Evolutionary conservation across 1,140 invertebrate species (phyloP), one percentile per base, ranked within the genome.

Genomic region (Hycleus phaleratus): DNA sequence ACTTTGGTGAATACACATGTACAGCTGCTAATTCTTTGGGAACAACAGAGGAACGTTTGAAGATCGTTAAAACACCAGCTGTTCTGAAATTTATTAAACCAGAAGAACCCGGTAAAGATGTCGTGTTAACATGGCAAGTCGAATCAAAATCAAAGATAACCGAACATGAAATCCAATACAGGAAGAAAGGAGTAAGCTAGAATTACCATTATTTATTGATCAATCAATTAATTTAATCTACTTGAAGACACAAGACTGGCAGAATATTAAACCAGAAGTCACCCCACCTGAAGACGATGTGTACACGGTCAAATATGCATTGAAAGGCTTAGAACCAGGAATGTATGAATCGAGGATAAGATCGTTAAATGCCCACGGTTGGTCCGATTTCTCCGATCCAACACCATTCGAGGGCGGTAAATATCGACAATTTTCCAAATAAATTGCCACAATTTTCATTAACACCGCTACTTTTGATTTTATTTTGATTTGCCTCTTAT

Each of bases 1-100:
- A 68, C 49, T 67, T 68, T 56, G 67, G 67, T 6, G 44, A 44
- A 18, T 70, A 70, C 42, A 59, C 46, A 26, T 70, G 68, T 52
- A 46, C 62, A 0, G 68, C 67, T 0, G 50, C 26, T 3, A 70
- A 70, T 47, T 12, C 38, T 6, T 25, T 56, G n/a, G 64, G 64
- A 11, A 60, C 51, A 8, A 26, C 25, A 3, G 58, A 60, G 26
- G 58, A 60, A 40, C 47, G 46, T n/a, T 49, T 68, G 1, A 62
- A 18, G 4, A 51, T 68, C 9, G 63, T 67, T 3, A 63, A 61
- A 50, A 61, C 57, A 26, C 65, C 65, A n/a, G 61, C 56, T 2
- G 50, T 67, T 8, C 25, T 54, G 18, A 52, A 59, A 9, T 63
- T 66, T 26, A 50, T 62, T 1, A 62, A 63, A 46, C 55, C 50